Conservation (phyloP, 2,113 vertebrate species). For the Cercopithecus mona region DNA sequence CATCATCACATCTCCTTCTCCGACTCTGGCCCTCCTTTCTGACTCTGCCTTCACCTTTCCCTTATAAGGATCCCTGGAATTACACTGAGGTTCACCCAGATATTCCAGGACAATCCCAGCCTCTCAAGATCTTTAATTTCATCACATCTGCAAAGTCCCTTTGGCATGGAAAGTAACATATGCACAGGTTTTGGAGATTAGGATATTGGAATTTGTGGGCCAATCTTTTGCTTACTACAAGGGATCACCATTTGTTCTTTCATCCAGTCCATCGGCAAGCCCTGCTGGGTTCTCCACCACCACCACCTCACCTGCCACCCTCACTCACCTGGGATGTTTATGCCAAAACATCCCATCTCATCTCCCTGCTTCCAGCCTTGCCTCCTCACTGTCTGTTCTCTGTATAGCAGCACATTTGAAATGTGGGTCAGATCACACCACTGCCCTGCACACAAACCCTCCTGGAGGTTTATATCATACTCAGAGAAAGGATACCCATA, state of each 20-base stretch:
- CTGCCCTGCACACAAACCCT: neutral
- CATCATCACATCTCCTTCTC: neutral
- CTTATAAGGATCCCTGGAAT: neutral
- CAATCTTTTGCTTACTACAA: neutral
- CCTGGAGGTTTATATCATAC: neutral
- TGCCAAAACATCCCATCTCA: neutral
- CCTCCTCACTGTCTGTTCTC: neutral
- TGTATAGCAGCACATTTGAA: neutral
- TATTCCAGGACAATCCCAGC: neutral
- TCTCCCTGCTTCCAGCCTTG: neutral
- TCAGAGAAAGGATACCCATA: neutral
- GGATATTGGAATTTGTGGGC: neutral
- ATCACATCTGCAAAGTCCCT: neutral
- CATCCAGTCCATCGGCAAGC: neutral
- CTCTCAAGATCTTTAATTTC: neutral
- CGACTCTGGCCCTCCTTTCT: neutral
- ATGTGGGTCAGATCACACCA: neutral
- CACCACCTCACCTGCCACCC: no score
- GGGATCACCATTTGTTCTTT: accelerated
- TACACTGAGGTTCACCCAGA: no score
- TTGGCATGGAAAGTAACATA: neutral
- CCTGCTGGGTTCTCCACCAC: neutral
- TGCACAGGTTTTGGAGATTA: neutral
- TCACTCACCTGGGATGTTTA: neutral
- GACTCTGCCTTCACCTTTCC: neutral